Evolutionary conservation across 1,140 invertebrate genomes (phyloP).

Genomic region (Drosophila repleta): DNA sequence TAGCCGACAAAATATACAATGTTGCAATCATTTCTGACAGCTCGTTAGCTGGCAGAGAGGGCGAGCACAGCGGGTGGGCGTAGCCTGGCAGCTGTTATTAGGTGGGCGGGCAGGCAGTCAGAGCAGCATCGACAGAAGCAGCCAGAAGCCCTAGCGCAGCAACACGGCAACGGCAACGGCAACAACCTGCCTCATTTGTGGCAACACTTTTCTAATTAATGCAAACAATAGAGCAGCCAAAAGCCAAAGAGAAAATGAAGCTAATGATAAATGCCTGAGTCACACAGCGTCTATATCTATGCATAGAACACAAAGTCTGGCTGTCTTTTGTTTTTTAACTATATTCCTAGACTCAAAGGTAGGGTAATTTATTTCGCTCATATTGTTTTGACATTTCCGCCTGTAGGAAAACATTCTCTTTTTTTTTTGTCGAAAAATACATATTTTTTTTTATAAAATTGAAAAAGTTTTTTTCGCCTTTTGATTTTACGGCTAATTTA

Average conservation of each 20-base stretch:
- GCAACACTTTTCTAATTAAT: slow-evolving; percentile 52
- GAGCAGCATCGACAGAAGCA: slow-evolving; percentile 37
- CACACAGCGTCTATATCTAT: neutral
- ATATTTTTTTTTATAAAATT: slow-evolving; percentile 7
- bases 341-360: slow-evolving; percentile 12
- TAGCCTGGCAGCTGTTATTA: neutral
- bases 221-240: slow-evolving; percentile 10
- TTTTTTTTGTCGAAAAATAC: slow-evolving; percentile 1
- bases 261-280: slow-evolving; percentile 1
- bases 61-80: neutral
- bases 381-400: slow-evolving; percentile 68
- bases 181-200: slow-evolving; percentile 38
- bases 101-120: slow-evolving; percentile 22
- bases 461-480: slow-evolving; percentile 4
- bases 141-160: slow-evolving; percentile 1
- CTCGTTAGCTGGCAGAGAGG: slow-evolving; percentile 53
- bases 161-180: neutral
- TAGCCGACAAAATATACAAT: slow-evolving; percentile 58
- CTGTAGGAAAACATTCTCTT: slow-evolving; percentile 47
- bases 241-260: neutral
- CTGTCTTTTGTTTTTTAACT: neutral
- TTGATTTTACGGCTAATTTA: slow-evolving; percentile 59
- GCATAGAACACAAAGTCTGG: neutral
- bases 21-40: slow-evolving; percentile 62
- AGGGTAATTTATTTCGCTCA: slow-evolving; percentile 24